These are phyloP conservation scores for Pseudopipra pipra DNA, from an alignment of 2,113 vertebrate genomes.

Conservation along the genomic window DNA sequence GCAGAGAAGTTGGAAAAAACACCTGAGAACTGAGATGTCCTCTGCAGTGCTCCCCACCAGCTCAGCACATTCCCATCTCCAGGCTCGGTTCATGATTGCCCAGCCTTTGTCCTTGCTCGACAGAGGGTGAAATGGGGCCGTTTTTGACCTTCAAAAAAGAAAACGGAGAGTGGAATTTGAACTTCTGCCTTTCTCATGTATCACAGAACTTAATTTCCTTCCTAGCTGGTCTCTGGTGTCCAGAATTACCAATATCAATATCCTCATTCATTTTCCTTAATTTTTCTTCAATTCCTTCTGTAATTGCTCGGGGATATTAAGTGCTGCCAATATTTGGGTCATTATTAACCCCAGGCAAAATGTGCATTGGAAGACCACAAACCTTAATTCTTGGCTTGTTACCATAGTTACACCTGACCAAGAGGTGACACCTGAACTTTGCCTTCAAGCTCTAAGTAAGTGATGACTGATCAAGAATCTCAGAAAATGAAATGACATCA, in stretches of 20 bases:
- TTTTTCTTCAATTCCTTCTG: neutral
- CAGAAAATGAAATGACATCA: neutral
- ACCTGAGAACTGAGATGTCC: neutral
- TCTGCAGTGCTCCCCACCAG: neutral
- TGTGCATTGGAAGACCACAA: neutral
- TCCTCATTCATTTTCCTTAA: neutral
- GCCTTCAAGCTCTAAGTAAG: neutral
- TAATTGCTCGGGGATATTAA: neutral
- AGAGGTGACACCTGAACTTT: neutral
- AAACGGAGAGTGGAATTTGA: neutral
- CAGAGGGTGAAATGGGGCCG: neutral
- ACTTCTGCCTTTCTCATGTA: neutral
- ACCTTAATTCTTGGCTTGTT: neutral
- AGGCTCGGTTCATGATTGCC: no score
- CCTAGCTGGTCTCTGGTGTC: neutral
- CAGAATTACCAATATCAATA: neutral
- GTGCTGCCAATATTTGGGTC: neutral
- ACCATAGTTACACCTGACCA: slow-evolving; percentile 36
- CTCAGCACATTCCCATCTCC: neutral
- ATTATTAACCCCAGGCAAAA: neutral
- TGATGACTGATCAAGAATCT: neutral
- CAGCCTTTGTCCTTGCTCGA: neutral
- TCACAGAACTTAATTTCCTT: neutral
- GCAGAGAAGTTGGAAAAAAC: neutral
- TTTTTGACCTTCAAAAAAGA: neutral